These are phyloP conservation scores for Ceyx melanurus DNA, from an alignment of 2,113 vertebrate species.

Conservation along the genomic window DNA sequence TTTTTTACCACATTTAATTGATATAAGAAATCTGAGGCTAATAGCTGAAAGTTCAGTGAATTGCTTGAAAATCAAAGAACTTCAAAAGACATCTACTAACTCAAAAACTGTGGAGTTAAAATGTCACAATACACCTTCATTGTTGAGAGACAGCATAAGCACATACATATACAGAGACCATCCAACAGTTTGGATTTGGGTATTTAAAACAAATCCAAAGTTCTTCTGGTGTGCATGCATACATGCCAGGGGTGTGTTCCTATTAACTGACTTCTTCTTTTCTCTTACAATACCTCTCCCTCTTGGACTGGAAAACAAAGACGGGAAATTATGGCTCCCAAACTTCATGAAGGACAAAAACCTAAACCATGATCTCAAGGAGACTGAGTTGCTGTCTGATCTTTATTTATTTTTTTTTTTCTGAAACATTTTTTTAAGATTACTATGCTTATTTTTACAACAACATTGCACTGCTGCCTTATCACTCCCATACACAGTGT, in stretches of 20 bases:
- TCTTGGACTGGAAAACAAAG: not conserved
- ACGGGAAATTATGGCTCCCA: not conserved
- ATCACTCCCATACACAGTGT: not conserved
- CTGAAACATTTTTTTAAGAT: not conserved
- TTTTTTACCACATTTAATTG: not conserved
- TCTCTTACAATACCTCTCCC: not conserved
- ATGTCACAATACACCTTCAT: not conserved
- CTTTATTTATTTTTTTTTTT: not conserved
- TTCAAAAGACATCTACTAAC: not conserved
- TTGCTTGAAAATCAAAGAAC: not conserved
- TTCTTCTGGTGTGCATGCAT: not conserved
- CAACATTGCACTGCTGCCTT: not conserved
- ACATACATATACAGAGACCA: not conserved
- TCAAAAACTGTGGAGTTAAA: not conserved
- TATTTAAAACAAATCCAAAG: not conserved
- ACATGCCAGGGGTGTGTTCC: not conserved
- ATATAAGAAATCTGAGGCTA: not conserved
- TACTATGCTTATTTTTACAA: conserved; percentile 10
- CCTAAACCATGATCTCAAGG: not conserved
- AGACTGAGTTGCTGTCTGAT: not conserved
- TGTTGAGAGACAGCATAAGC: not conserved
- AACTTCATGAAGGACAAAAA: not conserved
- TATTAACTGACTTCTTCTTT: not conserved
- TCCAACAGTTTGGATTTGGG: not conserved
- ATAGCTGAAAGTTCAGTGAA: not conserved